These are phyloP conservation scores for Yoshiicerus persimilis DNA, from an alignment of 1,140 invertebrate genomes.

Conservation along the genomic window DNA sequence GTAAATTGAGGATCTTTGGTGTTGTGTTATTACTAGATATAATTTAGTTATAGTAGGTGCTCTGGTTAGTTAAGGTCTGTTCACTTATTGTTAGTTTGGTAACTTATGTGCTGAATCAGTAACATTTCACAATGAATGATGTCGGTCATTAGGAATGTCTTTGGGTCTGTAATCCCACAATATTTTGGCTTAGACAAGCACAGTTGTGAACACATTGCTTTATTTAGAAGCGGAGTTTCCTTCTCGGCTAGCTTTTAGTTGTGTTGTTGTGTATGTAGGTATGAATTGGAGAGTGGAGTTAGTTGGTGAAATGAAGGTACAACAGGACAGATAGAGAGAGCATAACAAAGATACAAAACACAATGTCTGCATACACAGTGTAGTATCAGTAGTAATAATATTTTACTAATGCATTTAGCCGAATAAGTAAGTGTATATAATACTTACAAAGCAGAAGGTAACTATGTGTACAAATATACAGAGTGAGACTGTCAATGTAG, in stretches of 20 bases:
- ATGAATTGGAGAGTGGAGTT: too few relatives aligned
- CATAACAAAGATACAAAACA: not conserved
- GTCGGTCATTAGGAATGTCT: slow-evolving; percentile 31
- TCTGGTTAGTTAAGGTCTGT: not conserved
- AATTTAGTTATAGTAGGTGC: not conserved
- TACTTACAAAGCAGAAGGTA: not conserved
- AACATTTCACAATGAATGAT: slow-evolving; percentile 35
- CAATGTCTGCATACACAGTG: not conserved
- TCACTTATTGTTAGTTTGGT: not conserved
- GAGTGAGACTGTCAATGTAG: not conserved
- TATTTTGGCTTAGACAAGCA: slow-evolving; percentile 47
- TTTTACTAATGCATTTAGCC: not conserved
- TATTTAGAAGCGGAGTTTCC: slow-evolving; percentile 21
- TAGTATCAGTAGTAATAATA: not conserved
- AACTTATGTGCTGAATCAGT: slow-evolving; percentile 21
- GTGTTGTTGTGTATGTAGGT: not conserved
- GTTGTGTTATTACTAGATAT: not conserved
- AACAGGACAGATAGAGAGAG: not conserved
- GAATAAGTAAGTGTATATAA: not conserved
- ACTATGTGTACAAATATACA: not conserved
- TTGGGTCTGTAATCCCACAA: slow-evolving; percentile 47
- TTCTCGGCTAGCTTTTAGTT: not conserved
- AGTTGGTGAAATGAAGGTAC: not conserved
- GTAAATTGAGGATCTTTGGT: not conserved
- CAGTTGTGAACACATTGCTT: slow-evolving; percentile 48